Conservation (phyloP, 2,113 vertebrate genomes). For the Orientallactaga bullata region DNA sequence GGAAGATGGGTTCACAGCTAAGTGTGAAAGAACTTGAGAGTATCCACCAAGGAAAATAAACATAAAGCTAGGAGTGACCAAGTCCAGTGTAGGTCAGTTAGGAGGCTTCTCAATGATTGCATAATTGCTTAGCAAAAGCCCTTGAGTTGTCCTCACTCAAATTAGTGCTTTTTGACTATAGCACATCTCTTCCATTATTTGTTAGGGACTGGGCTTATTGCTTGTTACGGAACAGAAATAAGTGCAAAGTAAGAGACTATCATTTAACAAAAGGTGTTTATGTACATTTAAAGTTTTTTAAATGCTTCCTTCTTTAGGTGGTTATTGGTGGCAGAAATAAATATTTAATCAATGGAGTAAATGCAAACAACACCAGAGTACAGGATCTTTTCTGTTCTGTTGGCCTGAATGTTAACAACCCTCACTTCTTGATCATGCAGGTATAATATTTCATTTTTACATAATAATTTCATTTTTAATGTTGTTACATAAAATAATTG, state of each 20-base stretch:
- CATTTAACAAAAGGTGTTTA: background rate
- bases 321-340: constrained; percentile 95
- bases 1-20: background rate
- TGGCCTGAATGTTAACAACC: constrained; percentile 98
- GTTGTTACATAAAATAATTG: background rate
- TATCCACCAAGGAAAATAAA: constrained; percentile 7
- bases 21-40: background rate
- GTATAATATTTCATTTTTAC: constrained; percentile 82
- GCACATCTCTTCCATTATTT: background rate
- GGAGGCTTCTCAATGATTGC: background rate
- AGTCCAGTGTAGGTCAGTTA: background rate
- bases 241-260: background rate
- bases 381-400: constrained; percentile 97
- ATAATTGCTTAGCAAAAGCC: background rate
- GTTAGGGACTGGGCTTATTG: constrained; percentile 1
- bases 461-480: background rate
- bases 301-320: constrained; percentile 84
- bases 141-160: background rate
- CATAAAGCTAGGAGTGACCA: background rate
- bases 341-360: constrained; percentile 96
- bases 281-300: constrained; percentile 35
- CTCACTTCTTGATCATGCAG: constrained; percentile 99
- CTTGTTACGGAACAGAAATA: background rate
- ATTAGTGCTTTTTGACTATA: background rate
- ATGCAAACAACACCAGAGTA: constrained; percentile 92